phyloP scores from a whole-genome alignment of 2,888 invertebrate species.

The Acronicta leporina region DNA sequence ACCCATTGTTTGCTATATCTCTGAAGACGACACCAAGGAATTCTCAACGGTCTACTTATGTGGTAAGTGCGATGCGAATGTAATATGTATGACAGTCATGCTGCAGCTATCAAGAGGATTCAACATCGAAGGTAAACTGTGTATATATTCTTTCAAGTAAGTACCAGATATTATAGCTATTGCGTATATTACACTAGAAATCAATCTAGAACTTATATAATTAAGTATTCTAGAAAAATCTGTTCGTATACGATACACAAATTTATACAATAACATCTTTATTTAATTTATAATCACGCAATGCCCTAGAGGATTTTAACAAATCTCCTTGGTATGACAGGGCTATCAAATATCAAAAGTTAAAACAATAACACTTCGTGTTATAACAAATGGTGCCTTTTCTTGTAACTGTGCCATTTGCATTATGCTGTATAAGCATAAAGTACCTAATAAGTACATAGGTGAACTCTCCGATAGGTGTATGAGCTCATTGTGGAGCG shows the following conservation, averaged over 20 bases:
- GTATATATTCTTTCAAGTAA: neutral
- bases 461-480: slow-evolving; percentile 14
- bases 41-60: slow-evolving; percentile 14
- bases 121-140: slow-evolving; percentile 1
- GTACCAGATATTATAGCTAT: too few species aligned
- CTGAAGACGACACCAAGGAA: slow-evolving; percentile 17
- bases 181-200: too few species aligned
- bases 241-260: slow-evolving; percentile 9
- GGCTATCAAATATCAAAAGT: neutral
- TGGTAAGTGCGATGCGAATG: slow-evolving; percentile 32
- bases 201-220: too few species aligned
- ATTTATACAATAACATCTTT: neutral
- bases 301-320: neutral
- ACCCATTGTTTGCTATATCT: slow-evolving; percentile 27
- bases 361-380: neutral
- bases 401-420: neutral
- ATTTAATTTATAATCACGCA: slow-evolving; percentile 3
- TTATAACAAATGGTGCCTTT: neutral
- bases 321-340: neutral
- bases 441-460: slow-evolving; percentile 2
- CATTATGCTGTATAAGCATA: slow-evolving; percentile 10
- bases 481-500: slow-evolving; percentile 23
- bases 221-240: neutral
- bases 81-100: slow-evolving; percentile 22
- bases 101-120: slow-evolving; percentile 7